A percentile compares a stretch with the other conserved stretches of the same genome.
These are phyloP conservation scores for Campylomormyrus numenius DNA, from an alignment of 2,113 vertebrate genomes.

Conservation along the genomic window DNA sequence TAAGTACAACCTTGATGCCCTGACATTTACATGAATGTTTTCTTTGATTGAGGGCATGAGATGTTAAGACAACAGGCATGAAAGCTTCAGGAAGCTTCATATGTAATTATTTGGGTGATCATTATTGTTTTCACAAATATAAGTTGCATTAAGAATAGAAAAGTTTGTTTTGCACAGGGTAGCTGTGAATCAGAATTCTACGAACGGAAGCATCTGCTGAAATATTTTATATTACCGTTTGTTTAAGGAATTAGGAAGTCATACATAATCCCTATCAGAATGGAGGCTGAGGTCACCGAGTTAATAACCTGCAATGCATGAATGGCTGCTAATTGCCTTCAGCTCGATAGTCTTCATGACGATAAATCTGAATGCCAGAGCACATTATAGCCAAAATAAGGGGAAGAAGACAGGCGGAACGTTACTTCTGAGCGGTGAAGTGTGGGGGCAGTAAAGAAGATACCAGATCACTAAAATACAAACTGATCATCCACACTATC, in stretches of 20 bases:
- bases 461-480: not conserved
- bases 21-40: not conserved
- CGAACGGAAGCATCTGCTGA: not conserved
- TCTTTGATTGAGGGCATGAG: not conserved
- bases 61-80: not conserved
- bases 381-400: not conserved
- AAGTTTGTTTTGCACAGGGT: not conserved
- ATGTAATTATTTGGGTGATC: not conserved
- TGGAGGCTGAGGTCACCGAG: not conserved
- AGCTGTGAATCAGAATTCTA: not conserved
- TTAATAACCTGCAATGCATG: constrained; percentile 27
- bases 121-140: not conserved
- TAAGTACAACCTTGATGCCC: not conserved
- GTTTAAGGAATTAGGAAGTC: not conserved
- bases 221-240: not conserved
- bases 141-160: not conserved
- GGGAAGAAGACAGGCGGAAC: not conserved
- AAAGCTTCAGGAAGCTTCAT: not conserved
- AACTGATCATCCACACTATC: not conserved
- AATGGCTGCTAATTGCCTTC: constrained; percentile 20
- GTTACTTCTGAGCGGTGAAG: not conserved
- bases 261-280: not conserved
- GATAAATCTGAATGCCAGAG: not conserved
- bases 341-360: constrained; percentile 21
- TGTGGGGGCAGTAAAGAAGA: not conserved